Conservation (phyloP, 2,888 invertebrate species). For the Xylota sylvarum region DNA sequence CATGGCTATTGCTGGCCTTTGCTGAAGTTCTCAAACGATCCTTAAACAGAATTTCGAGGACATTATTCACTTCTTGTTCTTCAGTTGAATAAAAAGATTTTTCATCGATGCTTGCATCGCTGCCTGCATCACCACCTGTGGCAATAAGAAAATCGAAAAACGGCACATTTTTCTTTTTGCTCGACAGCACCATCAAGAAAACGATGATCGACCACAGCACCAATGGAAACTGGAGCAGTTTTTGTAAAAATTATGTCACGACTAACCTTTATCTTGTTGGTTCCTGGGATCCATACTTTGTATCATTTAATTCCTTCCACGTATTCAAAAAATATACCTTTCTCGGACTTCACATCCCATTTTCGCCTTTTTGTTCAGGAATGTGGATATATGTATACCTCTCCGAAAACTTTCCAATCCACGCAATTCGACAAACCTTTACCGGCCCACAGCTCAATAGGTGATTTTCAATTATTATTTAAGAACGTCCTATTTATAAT, state of each 20-base stretch:
- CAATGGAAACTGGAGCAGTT: neutral
- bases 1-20: neutral
- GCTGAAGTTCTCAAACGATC: slow-evolving; percentile 7
- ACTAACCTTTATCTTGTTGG: neutral
- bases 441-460: slow-evolving; percentile 78
- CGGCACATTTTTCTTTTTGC: neutral
- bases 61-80: too few relatives aligned
- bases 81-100: too few relatives aligned
- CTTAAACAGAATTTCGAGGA: slow-evolving; percentile 6
- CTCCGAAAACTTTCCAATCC: slow-evolving; percentile 52
- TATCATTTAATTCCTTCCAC: slow-evolving; percentile 80
- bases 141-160: neutral
- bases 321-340: slow-evolving; percentile 79
- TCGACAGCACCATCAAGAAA: neutral
- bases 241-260: neutral
- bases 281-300: slow-evolving; percentile 54
- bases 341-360: slow-evolving; percentile 80
- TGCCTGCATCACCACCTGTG: too few relatives aligned
- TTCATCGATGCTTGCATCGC: too few relatives aligned
- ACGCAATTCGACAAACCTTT: slow-evolving; percentile 5
- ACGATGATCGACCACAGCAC: neutral
- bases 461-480: slow-evolving; percentile 76
- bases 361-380: slow-evolving; percentile 78
- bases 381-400: slow-evolving; percentile 79
- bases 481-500: slow-evolving; percentile 80